A percentile compares a stretch with the other conserved stretches of the same genome.
Conservation (phyloP, 2,888 invertebrate species). For the Amphimallon solstitiale region DNA sequence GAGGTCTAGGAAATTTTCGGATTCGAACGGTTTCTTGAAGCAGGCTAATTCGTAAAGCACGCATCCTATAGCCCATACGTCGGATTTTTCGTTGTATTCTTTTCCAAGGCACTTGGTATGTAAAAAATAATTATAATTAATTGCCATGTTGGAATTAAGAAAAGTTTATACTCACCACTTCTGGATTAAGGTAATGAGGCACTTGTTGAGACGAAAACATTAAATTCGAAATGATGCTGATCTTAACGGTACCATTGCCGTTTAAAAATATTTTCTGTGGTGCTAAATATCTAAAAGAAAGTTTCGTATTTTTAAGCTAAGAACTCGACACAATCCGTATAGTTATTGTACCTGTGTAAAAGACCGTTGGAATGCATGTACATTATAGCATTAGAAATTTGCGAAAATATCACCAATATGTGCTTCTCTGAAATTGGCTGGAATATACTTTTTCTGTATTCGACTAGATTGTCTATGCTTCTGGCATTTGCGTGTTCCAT, state of each 20-base stretch:
- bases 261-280: constrained; percentile 76
- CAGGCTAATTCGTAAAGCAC: constrained; percentile 80
- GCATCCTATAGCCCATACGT: constrained; percentile 82
- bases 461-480: constrained; percentile 73
- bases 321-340: not conserved
- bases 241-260: constrained; percentile 72
- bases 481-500: constrained; percentile 85
- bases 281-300: constrained; percentile 67
- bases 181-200: constrained; percentile 79
- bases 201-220: constrained; percentile 74
- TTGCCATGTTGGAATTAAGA: not conserved
- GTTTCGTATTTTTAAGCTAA: not conserved
- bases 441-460: constrained; percentile 61
- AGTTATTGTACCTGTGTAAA: constrained; percentile 64
- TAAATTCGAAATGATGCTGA: constrained; percentile 78
- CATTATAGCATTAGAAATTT: constrained; percentile 75
- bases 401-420: constrained; percentile 71
- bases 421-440: constrained; percentile 70
- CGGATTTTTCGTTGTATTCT: constrained; percentile 79
- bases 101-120: constrained; percentile 75
- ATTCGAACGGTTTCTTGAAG: constrained; percentile 77
- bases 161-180: constrained; percentile 70
- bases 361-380: constrained; percentile 78
- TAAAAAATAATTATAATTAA: too few species aligned
- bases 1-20: constrained; percentile 75